Base-by-base conservation (phyloP, 2,797 vertebrate genomes). In the Enteromius paludinosus region DNA sequence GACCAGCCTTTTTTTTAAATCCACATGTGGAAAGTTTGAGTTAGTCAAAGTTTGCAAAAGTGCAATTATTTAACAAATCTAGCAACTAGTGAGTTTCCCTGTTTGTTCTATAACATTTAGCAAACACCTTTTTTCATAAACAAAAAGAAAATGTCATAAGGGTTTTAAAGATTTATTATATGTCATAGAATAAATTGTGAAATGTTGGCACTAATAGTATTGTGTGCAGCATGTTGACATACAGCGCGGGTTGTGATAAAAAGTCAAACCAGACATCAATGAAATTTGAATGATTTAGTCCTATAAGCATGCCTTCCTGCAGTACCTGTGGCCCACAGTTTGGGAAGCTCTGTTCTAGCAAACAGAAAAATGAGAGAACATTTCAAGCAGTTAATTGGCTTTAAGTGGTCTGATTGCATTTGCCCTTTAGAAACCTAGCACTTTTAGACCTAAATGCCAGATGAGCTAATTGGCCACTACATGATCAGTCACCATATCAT, bases 401-500 rank as follows among this genome's bases (percentile, higher is more conserved):
- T 59, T 73, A 59, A 73, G 73, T 72, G 33, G 45, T 78, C 82
- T 23, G 43, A 28, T 33, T 15, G 79, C n/a, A 20, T 45, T 35
- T 71, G 74, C 70, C 69, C 79, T 84, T 86, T 78, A 52, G 10
- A 72, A 81, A 28, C 28, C 41, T 47, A 64, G 68, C 25, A 78
- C 61, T 72, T 71, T 70, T 78, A 43, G 7, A 61, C 41, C 47
- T 68, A 78, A 68, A 71, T 52, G 82, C 68, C 68, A 78, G 12
- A 65, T n/a, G 38, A 83, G 59, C 61, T 87, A 66, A 87, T 87
- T 80, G 74, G 81, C 70, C 61, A 25, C 56, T 18, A 70, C 17
- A 64, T 64, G 80, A 70, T 87, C 71, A 35, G 61, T 79, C 76
- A 71, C 61, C 72, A 83, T 56, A 56, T 56, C 10, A 72, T 17